phyloP scores from a whole-genome alignment of 1,140 invertebrate species.

The Drosophila arizonae region DNA sequence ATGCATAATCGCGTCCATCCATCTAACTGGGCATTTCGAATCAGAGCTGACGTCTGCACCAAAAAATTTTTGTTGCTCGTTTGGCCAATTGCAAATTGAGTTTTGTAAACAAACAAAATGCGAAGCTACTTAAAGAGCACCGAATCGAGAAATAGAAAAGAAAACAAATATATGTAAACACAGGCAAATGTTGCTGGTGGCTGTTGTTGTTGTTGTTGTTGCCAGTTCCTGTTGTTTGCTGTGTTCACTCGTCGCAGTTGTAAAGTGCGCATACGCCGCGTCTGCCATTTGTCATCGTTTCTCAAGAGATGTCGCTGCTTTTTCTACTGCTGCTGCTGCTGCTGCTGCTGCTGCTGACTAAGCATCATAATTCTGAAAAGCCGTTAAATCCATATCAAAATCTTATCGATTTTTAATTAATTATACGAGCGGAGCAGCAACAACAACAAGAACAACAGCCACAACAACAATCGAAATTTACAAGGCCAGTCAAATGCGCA shows the following conservation, averaged over 20 bases:
- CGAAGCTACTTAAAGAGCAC: constrained; percentile 12
- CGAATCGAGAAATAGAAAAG: constrained; percentile 9
- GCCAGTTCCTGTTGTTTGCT: constrained; percentile 11
- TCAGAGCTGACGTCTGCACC: constrained; percentile 23
- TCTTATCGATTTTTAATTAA: constrained; percentile 81
- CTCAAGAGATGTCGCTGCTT: constrained; percentile 43
- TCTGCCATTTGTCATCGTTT: constrained; percentile 60
- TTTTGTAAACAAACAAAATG: constrained; percentile 43
- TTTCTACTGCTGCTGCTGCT: constrained; percentile 14
- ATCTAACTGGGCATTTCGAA: constrained; percentile 3
- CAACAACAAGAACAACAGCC: not conserved
- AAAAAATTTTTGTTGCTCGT: constrained; percentile 17
- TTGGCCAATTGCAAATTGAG: constrained; percentile 53
- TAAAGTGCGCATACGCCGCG: constrained; percentile 42
- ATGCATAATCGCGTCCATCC: constrained; percentile 5
- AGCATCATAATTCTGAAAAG: constrained; percentile 67
- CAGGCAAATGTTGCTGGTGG: constrained; percentile 8
- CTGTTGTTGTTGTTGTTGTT: constrained; percentile 9
- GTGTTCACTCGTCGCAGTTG: constrained; percentile 7
- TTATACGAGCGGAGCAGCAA: constrained; percentile 53
- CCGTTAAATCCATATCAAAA: constrained; percentile 77
- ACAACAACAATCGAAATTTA: constrained; percentile 24
- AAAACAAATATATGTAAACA: constrained; percentile 9
- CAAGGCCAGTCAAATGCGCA: constrained; percentile 49
- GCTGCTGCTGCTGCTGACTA: constrained; percentile 56